Evolutionary conservation across 2,888 invertebrate species (phyloP).

Genomic region (Drosophila nigricruria): DNA sequence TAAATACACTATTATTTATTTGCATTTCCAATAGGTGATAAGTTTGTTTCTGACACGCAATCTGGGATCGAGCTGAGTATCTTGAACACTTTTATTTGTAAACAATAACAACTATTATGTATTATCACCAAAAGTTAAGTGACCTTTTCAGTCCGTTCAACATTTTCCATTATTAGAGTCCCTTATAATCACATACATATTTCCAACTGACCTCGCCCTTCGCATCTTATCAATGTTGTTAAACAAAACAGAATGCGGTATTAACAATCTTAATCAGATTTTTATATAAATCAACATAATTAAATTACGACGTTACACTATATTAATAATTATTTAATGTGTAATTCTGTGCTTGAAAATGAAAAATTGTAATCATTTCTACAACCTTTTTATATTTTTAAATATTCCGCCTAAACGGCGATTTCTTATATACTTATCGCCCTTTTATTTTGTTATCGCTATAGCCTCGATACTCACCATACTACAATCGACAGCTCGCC

Average conservation of each 20-base stretch:
- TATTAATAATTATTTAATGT: not conserved
- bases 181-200: constrained; percentile 18
- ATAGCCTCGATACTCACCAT: not conserved
- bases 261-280: not conserved
- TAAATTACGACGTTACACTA: not conserved
- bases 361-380: not conserved
- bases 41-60: constrained; percentile 5
- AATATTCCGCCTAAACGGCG: not conserved
- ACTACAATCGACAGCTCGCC: not conserved
- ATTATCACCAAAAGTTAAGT: constrained; percentile 3
- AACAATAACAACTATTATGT: not conserved
- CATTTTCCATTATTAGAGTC: not conserved
- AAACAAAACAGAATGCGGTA: not conserved
- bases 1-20: constrained; percentile 9
- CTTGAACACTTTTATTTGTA: not conserved
- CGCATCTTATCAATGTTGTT: constrained; percentile 29
- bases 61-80: not conserved
- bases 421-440: too few species aligned
- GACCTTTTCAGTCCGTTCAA: not conserved
- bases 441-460: not conserved
- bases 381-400: not conserved
- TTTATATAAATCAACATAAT: not conserved
- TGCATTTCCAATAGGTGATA: constrained; percentile 25
- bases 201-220: constrained; percentile 47
- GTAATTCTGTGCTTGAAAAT: not conserved